phyloP scores from a whole-genome alignment of 2,888 invertebrate genomes.

The Heliconius ismenius region DNA sequence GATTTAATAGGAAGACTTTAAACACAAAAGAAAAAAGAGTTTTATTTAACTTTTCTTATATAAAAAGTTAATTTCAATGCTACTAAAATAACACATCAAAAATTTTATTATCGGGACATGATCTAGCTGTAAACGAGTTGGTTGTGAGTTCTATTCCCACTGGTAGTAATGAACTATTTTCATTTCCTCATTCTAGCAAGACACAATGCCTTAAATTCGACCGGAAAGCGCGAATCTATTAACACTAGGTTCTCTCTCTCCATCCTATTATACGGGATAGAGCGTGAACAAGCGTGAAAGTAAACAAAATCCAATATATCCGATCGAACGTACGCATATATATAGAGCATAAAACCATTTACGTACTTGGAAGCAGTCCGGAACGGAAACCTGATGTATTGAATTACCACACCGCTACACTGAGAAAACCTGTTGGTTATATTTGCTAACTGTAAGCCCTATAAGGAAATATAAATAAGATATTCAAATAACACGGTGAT shows the following conservation, averaged over 20 bases:
- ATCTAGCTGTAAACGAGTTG: no score
- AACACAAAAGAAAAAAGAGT: neutral
- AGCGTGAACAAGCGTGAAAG: neutral
- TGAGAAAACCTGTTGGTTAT: constrained; percentile 48
- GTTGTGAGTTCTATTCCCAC: neutral
- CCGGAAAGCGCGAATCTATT: neutral
- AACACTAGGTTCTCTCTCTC: neutral
- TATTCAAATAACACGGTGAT: constrained; percentile 30
- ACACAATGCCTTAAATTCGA: neutral
- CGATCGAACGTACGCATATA: constrained; percentile 30
- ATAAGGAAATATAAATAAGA: constrained; percentile 46
- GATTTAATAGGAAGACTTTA: neutral
- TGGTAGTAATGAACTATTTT: no score
- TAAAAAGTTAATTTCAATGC: neutral
- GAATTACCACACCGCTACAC: constrained; percentile 60
- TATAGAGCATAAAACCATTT: constrained; percentile 42
- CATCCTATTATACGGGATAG: neutral
- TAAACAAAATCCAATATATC: constrained; percentile 21
- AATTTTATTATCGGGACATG: neutral
- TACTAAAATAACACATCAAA: neutral
- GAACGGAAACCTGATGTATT: constrained; percentile 51
- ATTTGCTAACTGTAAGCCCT: constrained; percentile 47
- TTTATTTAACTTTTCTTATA: neutral
- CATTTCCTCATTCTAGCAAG: no score
- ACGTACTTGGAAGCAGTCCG: constrained; percentile 44